Evolutionary conservation across 2,888 invertebrate genomes (phyloP).

Genomic region (Oegoconia quadripuncta): DNA sequence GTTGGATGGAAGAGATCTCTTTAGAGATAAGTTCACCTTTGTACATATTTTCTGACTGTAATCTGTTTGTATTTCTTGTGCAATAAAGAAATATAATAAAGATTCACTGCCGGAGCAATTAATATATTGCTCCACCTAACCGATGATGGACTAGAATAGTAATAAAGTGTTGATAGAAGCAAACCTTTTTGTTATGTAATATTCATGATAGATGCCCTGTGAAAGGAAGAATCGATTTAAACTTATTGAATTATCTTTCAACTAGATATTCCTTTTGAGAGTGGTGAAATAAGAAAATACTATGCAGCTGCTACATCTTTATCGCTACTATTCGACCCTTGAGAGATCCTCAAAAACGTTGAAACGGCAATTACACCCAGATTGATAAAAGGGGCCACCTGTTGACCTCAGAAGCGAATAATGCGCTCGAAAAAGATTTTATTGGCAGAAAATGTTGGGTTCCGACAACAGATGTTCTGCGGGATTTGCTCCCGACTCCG

Average conservation of each 20-base stretch:
- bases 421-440: conserved; percentile 63
- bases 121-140: too few relatives aligned
- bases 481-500: conserved; percentile 49
- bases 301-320: conserved; percentile 5
- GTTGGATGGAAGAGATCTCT: too few relatives aligned
- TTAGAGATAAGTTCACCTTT: too few relatives aligned
- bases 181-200: too few relatives aligned
- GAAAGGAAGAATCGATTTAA: too few relatives aligned
- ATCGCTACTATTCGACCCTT: conserved; percentile 1
- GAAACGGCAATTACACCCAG: conserved; percentile 63
- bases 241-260: background rate
- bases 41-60: too few relatives aligned
- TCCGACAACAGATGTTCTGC: conserved; percentile 56
- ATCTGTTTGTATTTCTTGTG: too few relatives aligned
- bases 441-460: conserved; percentile 56
- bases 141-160: too few relatives aligned
- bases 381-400: conserved; percentile 69
- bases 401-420: conserved; percentile 50
- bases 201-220: too few relatives aligned
- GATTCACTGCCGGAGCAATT: too few relatives aligned
- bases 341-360: conserved; percentile 26
- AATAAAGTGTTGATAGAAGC: too few relatives aligned
- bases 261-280: background rate
- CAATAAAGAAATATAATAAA: too few relatives aligned
- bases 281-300: background rate